These are phyloP conservation scores for Ctenodactylus gundi DNA, from an alignment of 2,113 vertebrate genomes.

Conservation along the genomic window DNA sequence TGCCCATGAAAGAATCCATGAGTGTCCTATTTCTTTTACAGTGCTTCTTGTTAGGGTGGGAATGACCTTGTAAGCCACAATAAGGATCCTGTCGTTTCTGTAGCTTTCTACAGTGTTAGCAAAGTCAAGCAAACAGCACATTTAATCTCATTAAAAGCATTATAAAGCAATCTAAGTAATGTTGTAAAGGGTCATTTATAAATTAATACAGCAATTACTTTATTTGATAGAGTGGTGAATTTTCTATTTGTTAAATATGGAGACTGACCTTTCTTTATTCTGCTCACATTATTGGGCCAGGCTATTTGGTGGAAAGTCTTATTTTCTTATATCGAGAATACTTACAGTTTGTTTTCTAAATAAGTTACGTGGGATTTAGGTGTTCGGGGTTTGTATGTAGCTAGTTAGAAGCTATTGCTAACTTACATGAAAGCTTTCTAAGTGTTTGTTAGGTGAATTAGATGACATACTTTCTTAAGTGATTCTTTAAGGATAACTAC, in stretches of 20 bases:
- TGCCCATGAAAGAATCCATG: not conserved
- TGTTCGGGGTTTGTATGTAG: constrained; percentile 8
- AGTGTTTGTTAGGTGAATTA: constrained; percentile 40
- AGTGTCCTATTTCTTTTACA: constrained; percentile 15
- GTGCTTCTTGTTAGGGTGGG: not conserved
- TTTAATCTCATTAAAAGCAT: not conserved
- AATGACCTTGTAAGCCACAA: not conserved
- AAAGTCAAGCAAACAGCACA: not conserved
- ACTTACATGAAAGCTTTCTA: constrained; percentile 28
- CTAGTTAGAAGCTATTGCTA: constrained; percentile 64
- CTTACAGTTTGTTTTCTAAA: constrained; percentile 34
- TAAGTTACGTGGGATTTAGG: constrained; percentile 42
- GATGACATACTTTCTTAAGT: constrained; percentile 16
- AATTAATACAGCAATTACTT: constrained; percentile 27
- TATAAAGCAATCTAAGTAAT: constrained; percentile 6
- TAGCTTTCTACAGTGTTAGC: not conserved
- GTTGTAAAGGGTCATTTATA: not conserved
- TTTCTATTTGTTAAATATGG: constrained; percentile 31
- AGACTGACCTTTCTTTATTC: constrained; percentile 16
- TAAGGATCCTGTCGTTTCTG: not conserved
- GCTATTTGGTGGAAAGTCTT: constrained; percentile 19
- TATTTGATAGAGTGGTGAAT: not conserved
- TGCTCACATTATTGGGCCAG: not conserved
- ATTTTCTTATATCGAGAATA: not conserved
- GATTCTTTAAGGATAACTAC: constrained; percentile 16